phyloP scores from a whole-genome alignment of 2,888 invertebrate genomes.

The Himalopsyche kuldschensis region DNA sequence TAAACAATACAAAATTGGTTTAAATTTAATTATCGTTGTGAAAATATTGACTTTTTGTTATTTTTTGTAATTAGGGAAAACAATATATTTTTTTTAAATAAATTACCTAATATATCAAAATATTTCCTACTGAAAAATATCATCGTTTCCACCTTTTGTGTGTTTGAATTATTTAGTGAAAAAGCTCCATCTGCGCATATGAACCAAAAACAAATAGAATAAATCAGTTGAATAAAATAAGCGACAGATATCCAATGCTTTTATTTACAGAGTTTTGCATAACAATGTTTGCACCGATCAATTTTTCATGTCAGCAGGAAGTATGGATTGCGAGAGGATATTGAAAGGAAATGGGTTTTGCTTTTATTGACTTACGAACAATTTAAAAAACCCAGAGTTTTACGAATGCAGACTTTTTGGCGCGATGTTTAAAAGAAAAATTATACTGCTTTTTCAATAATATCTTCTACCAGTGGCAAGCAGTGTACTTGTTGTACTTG shows the following conservation, averaged over 20 bases:
- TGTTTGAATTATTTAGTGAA: not conserved
- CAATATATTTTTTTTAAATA: too few relatives aligned
- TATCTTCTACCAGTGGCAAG: too few relatives aligned
- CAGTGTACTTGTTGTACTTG: too few relatives aligned
- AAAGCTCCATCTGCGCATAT: not conserved
- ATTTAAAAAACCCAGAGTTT: not conserved
- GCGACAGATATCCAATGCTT: not conserved
- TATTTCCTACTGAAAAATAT: not conserved
- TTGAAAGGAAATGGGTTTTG: slow-evolving; percentile 20
- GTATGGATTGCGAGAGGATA: not conserved
- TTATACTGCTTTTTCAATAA: too few relatives aligned
- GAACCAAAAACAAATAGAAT: not conserved
- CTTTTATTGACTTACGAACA: not conserved
- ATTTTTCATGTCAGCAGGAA: not conserved
- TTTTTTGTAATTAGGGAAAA: too few relatives aligned
- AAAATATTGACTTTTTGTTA: too few relatives aligned
- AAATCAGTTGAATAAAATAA: not conserved
- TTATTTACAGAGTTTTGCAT: not conserved
- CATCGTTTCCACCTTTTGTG: not conserved
- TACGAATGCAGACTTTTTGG: not conserved
- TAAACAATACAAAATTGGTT: too few relatives aligned
- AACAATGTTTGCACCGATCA: not conserved
- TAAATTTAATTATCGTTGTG: too few relatives aligned
- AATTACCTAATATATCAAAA: not conserved
- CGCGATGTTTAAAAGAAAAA: not conserved